A percentile compares a stretch with the other conserved stretches of the same genome.
Conservation (phyloP, 2,113 vertebrate species). For the Orcinus orca region DNA sequence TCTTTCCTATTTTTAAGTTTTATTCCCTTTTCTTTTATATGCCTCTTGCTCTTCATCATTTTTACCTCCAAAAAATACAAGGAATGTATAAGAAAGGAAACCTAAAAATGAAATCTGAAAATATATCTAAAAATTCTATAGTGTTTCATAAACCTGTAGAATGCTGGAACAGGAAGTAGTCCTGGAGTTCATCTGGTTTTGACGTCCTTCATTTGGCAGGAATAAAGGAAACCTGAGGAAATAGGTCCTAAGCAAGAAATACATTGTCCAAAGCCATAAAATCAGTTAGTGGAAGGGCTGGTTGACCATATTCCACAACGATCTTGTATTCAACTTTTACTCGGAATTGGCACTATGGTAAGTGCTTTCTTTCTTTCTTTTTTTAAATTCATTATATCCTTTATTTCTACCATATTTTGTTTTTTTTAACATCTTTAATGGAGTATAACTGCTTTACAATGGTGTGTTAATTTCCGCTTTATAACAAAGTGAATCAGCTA, state of each 20-base stretch:
- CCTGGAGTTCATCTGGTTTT: not conserved
- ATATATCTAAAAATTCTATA: not conserved
- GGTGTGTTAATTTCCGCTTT: no score
- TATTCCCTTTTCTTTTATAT: not conserved
- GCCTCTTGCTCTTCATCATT: not conserved
- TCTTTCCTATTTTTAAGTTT: not conserved
- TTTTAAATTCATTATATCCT: no score
- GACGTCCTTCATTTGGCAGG: not conserved
- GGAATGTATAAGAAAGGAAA: not conserved
- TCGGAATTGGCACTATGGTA: fast-evolving
- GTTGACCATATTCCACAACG: not conserved
- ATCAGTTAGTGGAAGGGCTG: not conserved
- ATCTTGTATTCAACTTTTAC: fast-evolving
- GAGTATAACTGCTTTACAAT: no score
- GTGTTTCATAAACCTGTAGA: not conserved
- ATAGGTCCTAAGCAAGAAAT: not conserved
- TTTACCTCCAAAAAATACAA: not conserved
- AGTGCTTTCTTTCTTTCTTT: not conserved
- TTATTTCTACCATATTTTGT: no score
- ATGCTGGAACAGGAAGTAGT: not conserved
- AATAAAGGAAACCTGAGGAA: not conserved
- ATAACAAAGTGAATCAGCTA: no score
- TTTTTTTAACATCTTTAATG: no score
- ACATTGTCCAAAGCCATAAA: not conserved
- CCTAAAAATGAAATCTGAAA: not conserved